These are phyloP conservation scores for Corapipo altera DNA, from an alignment of 2,113 vertebrate genomes.

Conservation along the genomic window DNA sequence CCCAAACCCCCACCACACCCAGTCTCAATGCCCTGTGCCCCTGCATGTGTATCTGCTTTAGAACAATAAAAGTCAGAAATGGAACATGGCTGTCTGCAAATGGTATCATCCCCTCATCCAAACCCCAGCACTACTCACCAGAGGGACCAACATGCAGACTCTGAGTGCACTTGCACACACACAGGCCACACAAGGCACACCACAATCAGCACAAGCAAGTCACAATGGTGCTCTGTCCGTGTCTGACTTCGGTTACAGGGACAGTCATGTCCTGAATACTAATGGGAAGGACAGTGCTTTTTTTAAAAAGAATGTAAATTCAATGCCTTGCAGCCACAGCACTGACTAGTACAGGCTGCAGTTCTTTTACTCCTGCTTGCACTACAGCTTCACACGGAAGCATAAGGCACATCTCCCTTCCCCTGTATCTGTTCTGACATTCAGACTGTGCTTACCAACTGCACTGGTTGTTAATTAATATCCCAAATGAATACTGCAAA, in stretches of 20 bases:
- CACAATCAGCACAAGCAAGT: background rate
- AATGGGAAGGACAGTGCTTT: background rate
- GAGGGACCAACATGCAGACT: background rate
- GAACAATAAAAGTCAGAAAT: background rate
- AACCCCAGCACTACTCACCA: too few relatives aligned
- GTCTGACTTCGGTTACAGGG: background rate
- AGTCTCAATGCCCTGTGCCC: background rate
- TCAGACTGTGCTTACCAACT: background rate
- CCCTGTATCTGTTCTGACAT: background rate
- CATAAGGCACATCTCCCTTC: background rate
- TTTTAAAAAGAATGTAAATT: background rate
- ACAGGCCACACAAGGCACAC: background rate
- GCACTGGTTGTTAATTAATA: background rate
- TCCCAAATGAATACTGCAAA: background rate
- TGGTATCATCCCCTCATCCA: too few relatives aligned
- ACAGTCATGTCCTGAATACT: background rate
- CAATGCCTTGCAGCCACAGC: background rate
- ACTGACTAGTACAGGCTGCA: background rate
- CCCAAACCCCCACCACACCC: too few relatives aligned
- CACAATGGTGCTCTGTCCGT: background rate
- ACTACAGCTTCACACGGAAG: background rate
- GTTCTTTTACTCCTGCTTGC: background rate
- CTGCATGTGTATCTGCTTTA: background rate
- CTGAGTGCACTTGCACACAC: background rate
- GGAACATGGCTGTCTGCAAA: too few relatives aligned